phyloP scores from a whole-genome alignment of 1,140 invertebrate species.

The Drosophila azteca region DNA sequence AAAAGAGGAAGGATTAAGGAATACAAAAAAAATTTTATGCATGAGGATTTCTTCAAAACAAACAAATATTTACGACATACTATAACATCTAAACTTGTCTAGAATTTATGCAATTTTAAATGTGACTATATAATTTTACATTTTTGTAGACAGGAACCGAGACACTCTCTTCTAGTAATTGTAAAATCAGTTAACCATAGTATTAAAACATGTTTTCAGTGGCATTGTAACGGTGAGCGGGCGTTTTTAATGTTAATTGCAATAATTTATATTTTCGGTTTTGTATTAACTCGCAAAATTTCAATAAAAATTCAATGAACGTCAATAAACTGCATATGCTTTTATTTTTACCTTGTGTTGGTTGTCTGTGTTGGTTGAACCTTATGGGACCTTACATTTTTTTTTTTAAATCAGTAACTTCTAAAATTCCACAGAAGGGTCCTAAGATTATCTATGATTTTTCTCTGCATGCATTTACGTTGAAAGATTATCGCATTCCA shows the following conservation, averaged over 20 bases:
- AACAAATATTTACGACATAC: slow-evolving; percentile 68
- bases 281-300: slow-evolving; percentile 79
- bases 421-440: too few species aligned
- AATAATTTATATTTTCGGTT: slow-evolving; percentile 73
- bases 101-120: slow-evolving; percentile 79
- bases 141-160: slow-evolving; percentile 74
- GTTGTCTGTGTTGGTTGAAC: too few species aligned
- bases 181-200: slow-evolving; percentile 80
- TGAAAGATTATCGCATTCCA: too few species aligned
- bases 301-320: slow-evolving; percentile 81
- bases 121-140: slow-evolving; percentile 76
- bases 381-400: too few species aligned
- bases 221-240: slow-evolving; percentile 72
- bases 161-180: slow-evolving; percentile 71
- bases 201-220: slow-evolving; percentile 75
- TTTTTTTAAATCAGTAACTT: too few species aligned
- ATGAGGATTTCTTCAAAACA: slow-evolving; percentile 64
- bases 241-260: slow-evolving; percentile 76
- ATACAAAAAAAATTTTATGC: slow-evolving; percentile 66
- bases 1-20: slow-evolving; percentile 38
- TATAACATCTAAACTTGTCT: slow-evolving; percentile 72
- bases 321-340: slow-evolving; percentile 13
- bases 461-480: too few species aligned
- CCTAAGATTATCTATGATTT: background rate
- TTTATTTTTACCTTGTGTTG: background rate